Percentiles rank a stretch among this genome's conserved stretches.
phyloP scores from a whole-genome alignment of 2,888 invertebrate genomes.

The Ctenicera cuprea region DNA sequence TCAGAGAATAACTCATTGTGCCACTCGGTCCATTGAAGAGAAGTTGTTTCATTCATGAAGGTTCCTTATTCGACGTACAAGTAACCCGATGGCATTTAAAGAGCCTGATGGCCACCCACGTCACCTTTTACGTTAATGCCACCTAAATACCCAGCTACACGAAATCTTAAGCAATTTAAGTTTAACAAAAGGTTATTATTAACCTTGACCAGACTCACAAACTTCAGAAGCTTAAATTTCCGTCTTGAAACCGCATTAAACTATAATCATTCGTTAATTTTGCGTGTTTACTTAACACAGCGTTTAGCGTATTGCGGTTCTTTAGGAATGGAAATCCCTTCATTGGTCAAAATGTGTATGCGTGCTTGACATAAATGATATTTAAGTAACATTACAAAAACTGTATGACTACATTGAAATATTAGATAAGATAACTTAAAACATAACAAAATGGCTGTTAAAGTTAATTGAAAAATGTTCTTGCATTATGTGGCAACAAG shows the following conservation, averaged over 20 bases:
- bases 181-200: constrained; percentile 22
- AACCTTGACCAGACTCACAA: constrained; percentile 31
- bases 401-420: too few species aligned
- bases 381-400: too few species aligned
- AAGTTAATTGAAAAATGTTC: too few species aligned
- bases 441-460: too few species aligned
- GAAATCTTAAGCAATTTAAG: constrained; percentile 6
- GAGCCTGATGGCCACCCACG: constrained; percentile 49
- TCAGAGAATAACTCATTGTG: constrained; percentile 43
- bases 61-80: constrained; percentile 42
- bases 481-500: too few species aligned
- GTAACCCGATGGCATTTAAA: constrained; percentile 39
- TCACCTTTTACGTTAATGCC: constrained; percentile 32
- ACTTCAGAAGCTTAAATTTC: constrained; percentile 1
- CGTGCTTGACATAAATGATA: too few species aligned
- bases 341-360: too few species aligned
- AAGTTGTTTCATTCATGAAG: constrained; percentile 48
- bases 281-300: too few species aligned
- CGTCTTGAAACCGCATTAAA: not conserved
- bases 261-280: not conserved
- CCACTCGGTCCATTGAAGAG: constrained; percentile 36
- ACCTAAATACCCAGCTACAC: constrained; percentile 21
- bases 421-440: too few species aligned
- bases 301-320: too few species aligned
- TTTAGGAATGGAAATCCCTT: too few species aligned